Evolutionary conservation across 2,797 vertebrate genomes (phyloP), one percentile per base, ranked within the genome.

Genomic region (Eulemur albifrons): DNA sequence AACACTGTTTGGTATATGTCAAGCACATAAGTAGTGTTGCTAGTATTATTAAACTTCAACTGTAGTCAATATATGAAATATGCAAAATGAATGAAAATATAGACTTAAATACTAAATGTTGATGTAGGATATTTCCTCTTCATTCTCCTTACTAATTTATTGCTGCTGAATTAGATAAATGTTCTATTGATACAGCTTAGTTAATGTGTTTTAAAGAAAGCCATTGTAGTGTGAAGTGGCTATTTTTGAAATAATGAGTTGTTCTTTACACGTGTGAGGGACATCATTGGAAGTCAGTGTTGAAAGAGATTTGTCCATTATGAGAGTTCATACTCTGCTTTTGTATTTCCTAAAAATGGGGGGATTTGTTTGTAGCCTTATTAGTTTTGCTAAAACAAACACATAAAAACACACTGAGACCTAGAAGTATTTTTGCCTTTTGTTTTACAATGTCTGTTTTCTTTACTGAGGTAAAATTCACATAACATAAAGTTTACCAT

Each of bases 341-440:
- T 61, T 87, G 18, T 45, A 73, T 52, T 92, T 94, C n/a, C 43
- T 14, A 38, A 73, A 52, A 87, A 54, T 48, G 40, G n/a, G 30
- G 57, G 4, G 23, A 84, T 81, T 85, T 89, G 43, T 91, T 95
- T 77, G 20, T 57, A 93, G 2, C 32, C 35, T 32, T 89, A 23
- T 35, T 92, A 65, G 25, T 83, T 93, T 95, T 67, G 48, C 88
- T 94, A 77, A 97, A 81, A 89, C 25, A 81, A 92, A 83, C 15
- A 73, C 25, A 45, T 88, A 61, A 65, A 88, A 65, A 45, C 38
- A 82, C 3, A 7, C 50, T 95, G 21, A 93, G 65, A 92, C 20
- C 77, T 14, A 88, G 43, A 97, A 96, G 50, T 95, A 43, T 8
- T 91, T 97, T 97, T 93, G 32, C 65, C 35, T 95, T 90, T 80